Conservation (phyloP, 2,113 vertebrate species). For the Cephalopterus ornatus region DNA sequence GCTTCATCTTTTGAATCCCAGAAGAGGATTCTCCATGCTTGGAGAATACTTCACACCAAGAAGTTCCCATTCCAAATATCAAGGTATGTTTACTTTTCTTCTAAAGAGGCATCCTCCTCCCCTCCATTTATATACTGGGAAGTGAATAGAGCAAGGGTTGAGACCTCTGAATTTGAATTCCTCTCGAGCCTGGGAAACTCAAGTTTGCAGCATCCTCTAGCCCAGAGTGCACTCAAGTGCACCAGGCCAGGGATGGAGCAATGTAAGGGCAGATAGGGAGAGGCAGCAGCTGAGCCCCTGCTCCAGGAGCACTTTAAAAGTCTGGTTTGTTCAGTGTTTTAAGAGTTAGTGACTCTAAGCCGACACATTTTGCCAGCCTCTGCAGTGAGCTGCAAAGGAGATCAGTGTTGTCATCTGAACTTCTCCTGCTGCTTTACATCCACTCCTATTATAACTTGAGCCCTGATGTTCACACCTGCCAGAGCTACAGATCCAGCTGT, state of each 20-base stretch:
- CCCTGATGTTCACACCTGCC: background rate
- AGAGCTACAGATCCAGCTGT: background rate
- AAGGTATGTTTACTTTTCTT: background rate
- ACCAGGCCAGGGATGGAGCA: background rate
- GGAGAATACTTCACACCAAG: background rate
- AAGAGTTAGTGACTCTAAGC: background rate
- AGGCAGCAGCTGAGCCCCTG: background rate
- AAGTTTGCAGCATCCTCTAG: background rate
- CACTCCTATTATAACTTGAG: background rate
- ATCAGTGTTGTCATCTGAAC: background rate
- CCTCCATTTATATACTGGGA: background rate
- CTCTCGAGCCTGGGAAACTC: background rate
- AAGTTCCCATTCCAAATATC: background rate
- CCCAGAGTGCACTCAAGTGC: accelerated
- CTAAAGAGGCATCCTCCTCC: background rate
- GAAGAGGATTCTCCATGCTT: background rate
- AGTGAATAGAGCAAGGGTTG: background rate
- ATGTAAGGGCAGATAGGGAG: accelerated
- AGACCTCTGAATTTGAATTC: background rate
- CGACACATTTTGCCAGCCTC: background rate
- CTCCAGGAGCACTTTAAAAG: background rate
- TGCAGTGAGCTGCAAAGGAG: background rate
- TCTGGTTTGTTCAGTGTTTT: background rate
- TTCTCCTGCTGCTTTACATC: background rate
- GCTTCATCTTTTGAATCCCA: background rate